Evolutionary conservation across 2,888 invertebrate species (phyloP), one percentile per base, ranked within the genome.

Genomic region (Hyposoter didymator): DNA sequence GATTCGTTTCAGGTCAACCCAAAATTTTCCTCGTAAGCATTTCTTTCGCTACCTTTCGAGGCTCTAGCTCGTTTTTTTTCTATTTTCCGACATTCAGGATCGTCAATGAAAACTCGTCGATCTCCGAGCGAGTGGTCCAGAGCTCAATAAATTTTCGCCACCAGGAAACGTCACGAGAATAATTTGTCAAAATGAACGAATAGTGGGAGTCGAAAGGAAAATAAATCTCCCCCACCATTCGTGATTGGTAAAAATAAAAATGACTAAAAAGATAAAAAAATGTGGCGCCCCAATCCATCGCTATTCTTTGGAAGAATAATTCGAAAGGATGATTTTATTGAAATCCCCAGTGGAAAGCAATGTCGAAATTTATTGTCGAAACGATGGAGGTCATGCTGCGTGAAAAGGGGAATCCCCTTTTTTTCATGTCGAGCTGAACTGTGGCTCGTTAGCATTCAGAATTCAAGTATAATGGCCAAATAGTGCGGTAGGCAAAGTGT

Each of bases 401-500:
- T 7, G 73, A 67, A 14, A 45, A 55, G 14, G 62, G 17, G 52
- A 47, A 76, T 19, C 35, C 74, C 74, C 72, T n/a, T n/a, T 17
- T 55, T 35, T 35, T 17, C n/a, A 39, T 17, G 39, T 8, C 66
- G 43, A 62, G 45, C 59, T 62, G 22, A 74, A 74, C 43, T 49
- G 49, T 45, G 8, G 22, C 73, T 59, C 74, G 32, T 55, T 35
- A 64, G 32, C 35, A 75, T 85, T 82, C 45, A 64, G 52, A 69
- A 70, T 79, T 82, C 82, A 39, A 85, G 82, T 85, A 72, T 82
- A 82, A 79, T 66, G 85, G 76, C 67, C 49, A n/a, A 66, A 81
- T 32, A 39, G 66, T 82, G 76, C 67, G 75, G 62, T 78, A 43
- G 82, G 79, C 22, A 52, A 64, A 81, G 67, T 35, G 74, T 55